Evolutionary conservation across 2,888 invertebrate genomes (phyloP).

Genomic region (Epirrita christyi): DNA sequence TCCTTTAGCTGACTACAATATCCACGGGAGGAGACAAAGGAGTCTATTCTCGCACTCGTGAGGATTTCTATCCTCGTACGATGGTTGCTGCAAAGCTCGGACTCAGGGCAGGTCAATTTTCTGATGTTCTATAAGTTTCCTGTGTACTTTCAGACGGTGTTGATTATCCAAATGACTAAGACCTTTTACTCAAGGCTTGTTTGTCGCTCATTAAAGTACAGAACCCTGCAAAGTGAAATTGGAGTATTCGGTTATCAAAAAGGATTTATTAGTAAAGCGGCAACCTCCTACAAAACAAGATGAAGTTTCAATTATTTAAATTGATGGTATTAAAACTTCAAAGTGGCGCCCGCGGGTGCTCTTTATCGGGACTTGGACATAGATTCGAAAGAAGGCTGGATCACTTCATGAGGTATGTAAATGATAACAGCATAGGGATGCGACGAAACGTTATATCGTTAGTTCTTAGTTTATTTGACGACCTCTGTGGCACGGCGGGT

Average conservation of each 20-base stretch:
- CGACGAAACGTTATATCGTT: too few relatives aligned
- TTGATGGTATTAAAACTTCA: conserved; percentile 64
- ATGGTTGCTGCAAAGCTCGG: too few relatives aligned
- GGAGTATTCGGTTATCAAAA: conserved; percentile 39
- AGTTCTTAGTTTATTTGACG: too few relatives aligned
- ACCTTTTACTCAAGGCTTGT: conserved; percentile 2
- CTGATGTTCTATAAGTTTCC: too few relatives aligned
- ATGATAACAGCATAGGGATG: too few relatives aligned
- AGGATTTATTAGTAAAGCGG: conserved; percentile 43
- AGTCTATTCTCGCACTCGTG: too few relatives aligned
- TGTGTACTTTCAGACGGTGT: background rate
- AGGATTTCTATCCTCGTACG: too few relatives aligned
- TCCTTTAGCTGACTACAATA: too few relatives aligned
- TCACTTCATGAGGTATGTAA: background rate
- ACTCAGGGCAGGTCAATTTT: too few relatives aligned
- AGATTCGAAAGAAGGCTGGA: background rate
- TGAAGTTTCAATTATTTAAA: conserved; percentile 69
- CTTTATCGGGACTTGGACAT: conserved; percentile 41
- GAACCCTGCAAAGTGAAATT: conserved; percentile 23
- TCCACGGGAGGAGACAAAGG: too few relatives aligned
- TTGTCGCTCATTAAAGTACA: conserved; percentile 27
- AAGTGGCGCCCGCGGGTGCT: conserved; percentile 57
- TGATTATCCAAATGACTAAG: conserved; percentile 14
- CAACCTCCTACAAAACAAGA: conserved; percentile 49
- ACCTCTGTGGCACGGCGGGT: too few relatives aligned